Evolutionary conservation across 1,140 invertebrate species (phyloP).

Genomic region (Drosophila neocordata): DNA sequence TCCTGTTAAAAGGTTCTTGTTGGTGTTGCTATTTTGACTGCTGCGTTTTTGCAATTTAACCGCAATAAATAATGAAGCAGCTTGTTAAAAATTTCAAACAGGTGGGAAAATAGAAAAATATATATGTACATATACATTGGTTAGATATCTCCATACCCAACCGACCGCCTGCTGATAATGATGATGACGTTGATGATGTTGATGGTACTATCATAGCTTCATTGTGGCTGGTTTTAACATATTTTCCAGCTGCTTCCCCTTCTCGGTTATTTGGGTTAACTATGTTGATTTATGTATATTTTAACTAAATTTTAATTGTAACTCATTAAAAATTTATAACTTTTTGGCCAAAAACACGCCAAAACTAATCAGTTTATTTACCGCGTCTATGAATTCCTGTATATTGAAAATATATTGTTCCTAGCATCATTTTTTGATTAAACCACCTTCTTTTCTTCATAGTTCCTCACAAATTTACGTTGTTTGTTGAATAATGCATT

Average conservation of each 20-base stretch:
- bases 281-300: slow-evolving; percentile 44
- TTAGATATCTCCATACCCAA: slow-evolving; percentile 19
- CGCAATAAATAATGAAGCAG: slow-evolving; percentile 66
- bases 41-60: slow-evolving; percentile 61
- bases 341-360: slow-evolving; percentile 32
- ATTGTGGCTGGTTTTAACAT: background rate
- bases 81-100: slow-evolving; percentile 55
- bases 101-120: background rate
- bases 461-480: too few species aligned
- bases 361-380: slow-evolving; percentile 50
- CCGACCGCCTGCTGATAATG: background rate
- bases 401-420: background rate
- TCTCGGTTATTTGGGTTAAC: background rate
- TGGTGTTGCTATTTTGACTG: slow-evolving; percentile 47
- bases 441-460: too few species aligned
- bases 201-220: background rate
- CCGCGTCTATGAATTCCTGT: slow-evolving; percentile 28
- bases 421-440: too few species aligned
- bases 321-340: slow-evolving; percentile 36
- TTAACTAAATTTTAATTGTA: slow-evolving; percentile 48
- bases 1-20: slow-evolving; percentile 34
- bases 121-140: slow-evolving; percentile 20
- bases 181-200: background rate
- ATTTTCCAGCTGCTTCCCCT: background rate
- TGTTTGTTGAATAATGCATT: too few species aligned